phyloP scores from a whole-genome alignment of 2,888 invertebrate species.

The Lottia gigantea region DNA sequence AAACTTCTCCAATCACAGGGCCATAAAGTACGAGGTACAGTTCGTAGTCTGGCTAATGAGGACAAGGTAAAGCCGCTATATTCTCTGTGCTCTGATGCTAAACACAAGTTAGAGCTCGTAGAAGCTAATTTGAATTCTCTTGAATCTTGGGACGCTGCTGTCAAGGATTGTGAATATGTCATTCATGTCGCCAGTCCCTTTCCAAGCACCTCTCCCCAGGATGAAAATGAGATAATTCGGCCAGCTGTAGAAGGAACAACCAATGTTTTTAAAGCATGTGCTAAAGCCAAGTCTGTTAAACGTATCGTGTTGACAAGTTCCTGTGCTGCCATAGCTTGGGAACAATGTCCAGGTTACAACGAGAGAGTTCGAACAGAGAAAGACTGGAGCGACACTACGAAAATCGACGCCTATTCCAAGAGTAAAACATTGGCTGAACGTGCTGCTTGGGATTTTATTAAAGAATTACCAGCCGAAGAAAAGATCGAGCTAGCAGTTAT shows the following conservation, averaged over 20 bases:
- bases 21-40: conserved; percentile 69
- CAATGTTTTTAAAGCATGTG: conserved; percentile 67
- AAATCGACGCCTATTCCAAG: conserved; percentile 66
- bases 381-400: conserved; percentile 68
- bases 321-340: conserved; percentile 63
- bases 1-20: conserved; percentile 67
- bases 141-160: conserved; percentile 56
- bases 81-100: conserved; percentile 57
- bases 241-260: conserved; percentile 70
- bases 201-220: conserved; percentile 50
- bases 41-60: conserved; percentile 64
- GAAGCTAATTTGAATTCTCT: conserved; percentile 68
- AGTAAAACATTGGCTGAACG: conserved; percentile 72
- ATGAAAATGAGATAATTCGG: conserved; percentile 63
- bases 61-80: conserved; percentile 52
- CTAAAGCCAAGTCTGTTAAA: conserved; percentile 62
- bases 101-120: conserved; percentile 66
- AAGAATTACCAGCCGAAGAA: conserved; percentile 68
- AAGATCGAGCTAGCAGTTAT: conserved; percentile 71
- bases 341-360: conserved; percentile 32
- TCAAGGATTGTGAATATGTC: conserved; percentile 64
- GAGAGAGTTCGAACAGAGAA: conserved; percentile 67
- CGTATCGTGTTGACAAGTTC: conserved; percentile 71
- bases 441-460: conserved; percentile 72
- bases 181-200: conserved; percentile 68